A percentile compares a stretch with the other conserved stretches of the same genome.
Evolutionary conservation across 2,113 vertebrate species (phyloP).

Genomic region (Rattus rattus): DNA sequence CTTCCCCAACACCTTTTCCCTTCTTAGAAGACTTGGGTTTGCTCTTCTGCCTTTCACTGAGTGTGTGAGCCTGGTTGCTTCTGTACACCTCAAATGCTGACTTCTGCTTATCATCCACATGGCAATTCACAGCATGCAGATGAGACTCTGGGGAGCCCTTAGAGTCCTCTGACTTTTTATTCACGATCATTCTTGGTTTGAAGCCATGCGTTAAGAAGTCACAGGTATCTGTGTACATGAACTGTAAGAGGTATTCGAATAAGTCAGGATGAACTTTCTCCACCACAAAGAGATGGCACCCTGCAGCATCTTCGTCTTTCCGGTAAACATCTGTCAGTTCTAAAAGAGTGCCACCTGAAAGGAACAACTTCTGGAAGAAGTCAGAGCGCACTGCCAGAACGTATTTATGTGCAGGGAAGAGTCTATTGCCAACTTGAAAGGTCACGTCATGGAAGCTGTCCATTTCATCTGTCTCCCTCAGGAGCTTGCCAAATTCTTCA

Average conservation of each 20-base stretch:
- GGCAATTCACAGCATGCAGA: slow-evolving; percentile 90
- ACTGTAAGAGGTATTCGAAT: slow-evolving; percentile 92
- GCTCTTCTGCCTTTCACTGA: slow-evolving; percentile 90
- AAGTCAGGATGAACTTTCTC: slow-evolving; percentile 94
- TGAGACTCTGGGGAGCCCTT: slow-evolving; percentile 90
- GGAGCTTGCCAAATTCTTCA: slow-evolving; percentile 92
- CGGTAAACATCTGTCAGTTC: slow-evolving; percentile 86
- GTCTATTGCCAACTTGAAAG: slow-evolving; percentile 92
- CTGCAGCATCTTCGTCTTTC: slow-evolving; percentile 92
- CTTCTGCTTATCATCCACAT: slow-evolving; percentile 87
- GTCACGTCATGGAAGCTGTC: slow-evolving; percentile 97
- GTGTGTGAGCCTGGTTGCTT: slow-evolving; percentile 86
- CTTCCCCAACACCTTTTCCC: slow-evolving; percentile 87
- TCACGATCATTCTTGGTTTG: slow-evolving; percentile 85
- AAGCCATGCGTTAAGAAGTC: slow-evolving; percentile 93
- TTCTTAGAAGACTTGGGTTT: slow-evolving; percentile 93
- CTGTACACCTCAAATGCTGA: slow-evolving; percentile 93
- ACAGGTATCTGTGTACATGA: slow-evolving; percentile 96
- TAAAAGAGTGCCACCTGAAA: slow-evolving; percentile 79
- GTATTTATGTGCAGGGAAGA: slow-evolving; percentile 95
- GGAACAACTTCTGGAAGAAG: slow-evolving; percentile 93
- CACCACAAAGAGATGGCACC: slow-evolving; percentile 93
- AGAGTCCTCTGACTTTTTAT: slow-evolving; percentile 83
- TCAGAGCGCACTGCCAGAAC: slow-evolving; percentile 93
- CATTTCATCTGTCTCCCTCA: slow-evolving; percentile 93